These are phyloP conservation scores for Xylophagus ater DNA, from an alignment of 2,888 invertebrate species.

Conservation along the genomic window DNA sequence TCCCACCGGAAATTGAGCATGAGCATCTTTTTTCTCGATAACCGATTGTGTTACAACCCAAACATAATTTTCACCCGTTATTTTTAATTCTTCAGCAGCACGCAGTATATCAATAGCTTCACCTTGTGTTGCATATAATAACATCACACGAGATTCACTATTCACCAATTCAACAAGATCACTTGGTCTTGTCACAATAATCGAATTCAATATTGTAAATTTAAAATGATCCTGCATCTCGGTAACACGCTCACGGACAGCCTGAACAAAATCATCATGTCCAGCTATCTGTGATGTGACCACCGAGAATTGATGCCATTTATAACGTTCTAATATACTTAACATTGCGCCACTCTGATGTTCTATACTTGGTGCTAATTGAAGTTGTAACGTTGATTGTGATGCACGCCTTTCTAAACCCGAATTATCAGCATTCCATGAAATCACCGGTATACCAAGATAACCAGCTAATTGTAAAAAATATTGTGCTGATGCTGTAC, in stretches of 20 bases:
- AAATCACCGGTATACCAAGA: constrained; percentile 90
- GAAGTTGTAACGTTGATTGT: constrained; percentile 79
- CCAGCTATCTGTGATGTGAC: constrained; percentile 90
- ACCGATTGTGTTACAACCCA: constrained; percentile 96
- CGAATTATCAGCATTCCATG: constrained; percentile 96
- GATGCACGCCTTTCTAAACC: constrained; percentile 71
- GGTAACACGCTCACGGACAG: constrained; percentile 75
- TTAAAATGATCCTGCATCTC: constrained; percentile 69
- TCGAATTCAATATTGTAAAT: constrained; percentile 77
- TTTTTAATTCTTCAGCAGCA: constrained; percentile 39
- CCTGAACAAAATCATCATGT: constrained; percentile 91
- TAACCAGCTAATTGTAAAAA: constrained; percentile 88
- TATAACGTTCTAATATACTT: constrained; percentile 86
- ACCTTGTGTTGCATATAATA: constrained; percentile 79
- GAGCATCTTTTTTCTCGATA: constrained; percentile 67
- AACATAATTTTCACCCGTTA: constrained; percentile 70
- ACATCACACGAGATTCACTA: constrained; percentile 85
- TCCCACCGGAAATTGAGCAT: constrained; percentile 75
- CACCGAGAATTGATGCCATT: constrained; percentile 92
- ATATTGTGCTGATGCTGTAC: constrained; percentile 89
- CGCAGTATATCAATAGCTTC: constrained; percentile 73
- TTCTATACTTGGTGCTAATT: constrained; percentile 91
- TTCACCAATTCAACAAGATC: constrained; percentile 75
- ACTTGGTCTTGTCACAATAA: constrained; percentile 64
- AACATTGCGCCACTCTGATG: constrained; percentile 93